phyloP scores from a whole-genome alignment of 2,888 invertebrate species.

The Amiota mariae region DNA sequence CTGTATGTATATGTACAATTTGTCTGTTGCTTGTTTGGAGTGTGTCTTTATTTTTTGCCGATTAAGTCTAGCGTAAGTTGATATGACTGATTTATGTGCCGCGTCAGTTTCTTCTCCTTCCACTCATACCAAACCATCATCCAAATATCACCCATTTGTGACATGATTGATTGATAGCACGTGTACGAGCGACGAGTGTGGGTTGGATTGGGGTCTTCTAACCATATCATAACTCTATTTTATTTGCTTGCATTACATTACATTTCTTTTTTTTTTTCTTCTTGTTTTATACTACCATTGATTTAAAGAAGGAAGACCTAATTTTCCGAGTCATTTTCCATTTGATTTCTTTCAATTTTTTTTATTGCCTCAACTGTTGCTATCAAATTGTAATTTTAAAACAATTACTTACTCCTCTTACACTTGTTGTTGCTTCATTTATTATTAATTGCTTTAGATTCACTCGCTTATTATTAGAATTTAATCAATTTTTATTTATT shows the following conservation, averaged over 20 bases:
- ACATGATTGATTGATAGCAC: conserved; percentile 23
- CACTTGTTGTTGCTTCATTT: not conserved
- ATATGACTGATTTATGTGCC: conserved; percentile 17
- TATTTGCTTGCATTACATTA: conserved; percentile 23
- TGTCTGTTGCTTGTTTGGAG: not conserved
- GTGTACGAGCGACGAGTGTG: not conserved
- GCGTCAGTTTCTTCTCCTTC: not conserved
- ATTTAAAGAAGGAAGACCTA: not conserved
- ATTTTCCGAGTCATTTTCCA: conserved; percentile 21
- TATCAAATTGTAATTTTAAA: conserved; percentile 12
- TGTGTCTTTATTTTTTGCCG: not conserved
- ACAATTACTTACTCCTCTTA: conserved; percentile 1
- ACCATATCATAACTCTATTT: too few relatives aligned
- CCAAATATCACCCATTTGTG: not conserved
- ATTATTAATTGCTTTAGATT: not conserved
- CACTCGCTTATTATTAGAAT: too few relatives aligned
- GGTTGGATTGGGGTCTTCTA: too few relatives aligned
- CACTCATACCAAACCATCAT: too few relatives aligned
- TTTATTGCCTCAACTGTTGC: conserved; percentile 3
- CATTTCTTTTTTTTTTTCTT: conserved; percentile 21
- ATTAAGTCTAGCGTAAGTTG: conserved; percentile 12
- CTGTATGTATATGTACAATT: too few relatives aligned
- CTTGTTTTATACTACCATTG: not conserved
- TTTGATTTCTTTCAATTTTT: not conserved
- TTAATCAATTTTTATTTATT: too few relatives aligned